These are phyloP conservation scores for Pterobdella sp. DNA, from an alignment of 2,888 invertebrate genomes.

Conservation along the genomic window DNA sequence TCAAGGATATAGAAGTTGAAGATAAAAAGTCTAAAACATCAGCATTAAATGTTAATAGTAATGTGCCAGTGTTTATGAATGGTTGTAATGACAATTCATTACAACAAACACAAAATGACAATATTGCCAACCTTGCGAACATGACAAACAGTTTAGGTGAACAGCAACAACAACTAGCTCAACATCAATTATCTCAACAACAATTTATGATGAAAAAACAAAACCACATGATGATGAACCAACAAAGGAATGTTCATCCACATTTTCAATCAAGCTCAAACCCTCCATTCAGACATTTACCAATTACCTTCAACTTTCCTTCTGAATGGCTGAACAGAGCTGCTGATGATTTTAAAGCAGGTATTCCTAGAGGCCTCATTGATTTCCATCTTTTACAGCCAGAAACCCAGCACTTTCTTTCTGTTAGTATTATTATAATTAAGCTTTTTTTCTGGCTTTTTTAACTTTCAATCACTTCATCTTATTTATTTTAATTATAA, in stretches of 20 bases:
- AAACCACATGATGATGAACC: background rate
- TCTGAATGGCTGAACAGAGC: slow-evolving; percentile 9
- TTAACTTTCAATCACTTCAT: too few relatives aligned
- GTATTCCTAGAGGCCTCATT: background rate
- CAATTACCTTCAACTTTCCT: background rate
- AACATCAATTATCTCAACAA: background rate
- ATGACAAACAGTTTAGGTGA: slow-evolving; percentile 2
- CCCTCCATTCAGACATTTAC: background rate
- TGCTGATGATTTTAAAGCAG: background rate
- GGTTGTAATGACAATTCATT: background rate
- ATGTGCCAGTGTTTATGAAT: background rate
- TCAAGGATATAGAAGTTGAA: too few relatives aligned
- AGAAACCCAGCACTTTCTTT: background rate
- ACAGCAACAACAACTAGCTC: background rate
- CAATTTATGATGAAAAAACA: background rate
- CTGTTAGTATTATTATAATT: background rate
- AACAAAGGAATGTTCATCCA: background rate
- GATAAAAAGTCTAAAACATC: background rate
- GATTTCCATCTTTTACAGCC: slow-evolving; percentile 7
- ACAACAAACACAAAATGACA: background rate
- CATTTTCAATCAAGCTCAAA: background rate
- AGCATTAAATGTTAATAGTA: background rate
- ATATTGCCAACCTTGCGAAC: background rate
- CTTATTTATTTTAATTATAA: too few relatives aligned
- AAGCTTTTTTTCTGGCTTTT: background rate